Base-by-base conservation (phyloP, 2,113 vertebrate species). In the Seriola aureovittata region DNA sequence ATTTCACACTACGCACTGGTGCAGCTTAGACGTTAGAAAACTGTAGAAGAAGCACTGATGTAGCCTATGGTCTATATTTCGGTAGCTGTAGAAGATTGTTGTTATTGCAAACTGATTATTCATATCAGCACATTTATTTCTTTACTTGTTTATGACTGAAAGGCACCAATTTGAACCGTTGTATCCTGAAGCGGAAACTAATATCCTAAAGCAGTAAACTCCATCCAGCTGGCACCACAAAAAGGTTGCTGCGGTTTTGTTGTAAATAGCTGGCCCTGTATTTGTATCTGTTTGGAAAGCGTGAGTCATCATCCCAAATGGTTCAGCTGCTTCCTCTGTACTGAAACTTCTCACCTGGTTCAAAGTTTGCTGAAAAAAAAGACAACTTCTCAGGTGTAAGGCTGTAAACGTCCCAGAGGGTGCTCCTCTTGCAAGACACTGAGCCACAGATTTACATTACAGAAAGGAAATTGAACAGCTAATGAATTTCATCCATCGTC, bases 291-390 rank as follows among this genome's bases (percentile, higher is more conserved):
- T 78, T 71, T 40, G 65, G 78, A 81, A 81, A 81, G 68, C 46
- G 44, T 84, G 80, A 88, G 50, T 88, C 72, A 86, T 76, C 38
- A 48, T 23, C 52, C 52, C 70, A 81, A 80, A 83, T 72, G 75
- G 54, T 69, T n/a, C 29, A 48, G 71, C 54, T 65, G n/a, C 63
- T 17, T 40, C 36, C 62, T 50, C 36, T 52, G 25, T 23, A 21
- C 32, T 58, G 32, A 63, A 79, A 84, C 69, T 11, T 62, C 21
- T 78, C 54, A 78, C 71, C 50, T 84, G 29, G 3, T 3, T 9
- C 42, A 46, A 46, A 46, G 42, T 29, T 29, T 29, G 29, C 29
- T 29, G 29, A 29, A 29, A 29, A 29, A 29, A 29, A 29, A 29
- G 29, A 29, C 29, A 29, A 29, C 11, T 48, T 16, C 2, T 8